Base-by-base conservation (phyloP, 1,140 invertebrate species). In the Meloidogyne floridensis region DNA sequence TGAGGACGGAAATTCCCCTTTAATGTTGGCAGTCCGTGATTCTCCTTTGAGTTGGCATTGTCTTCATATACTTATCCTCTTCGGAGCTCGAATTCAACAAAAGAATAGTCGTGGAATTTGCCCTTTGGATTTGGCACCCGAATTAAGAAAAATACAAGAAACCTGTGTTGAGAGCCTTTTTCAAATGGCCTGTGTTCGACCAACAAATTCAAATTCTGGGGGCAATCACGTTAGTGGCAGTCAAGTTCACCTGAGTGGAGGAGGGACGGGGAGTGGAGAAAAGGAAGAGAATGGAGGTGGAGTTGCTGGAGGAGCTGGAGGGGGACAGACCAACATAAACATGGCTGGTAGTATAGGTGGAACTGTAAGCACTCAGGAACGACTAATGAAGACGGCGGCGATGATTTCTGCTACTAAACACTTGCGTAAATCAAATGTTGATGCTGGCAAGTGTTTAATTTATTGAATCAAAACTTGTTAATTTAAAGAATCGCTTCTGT, bases 71-170 rank as follows among this genome's bases (percentile, higher is more conserved):
- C 78, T 89, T 11, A 87, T 89, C 11, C 84, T 90, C 51, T 86
- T 90, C 70, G 88, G 88, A 9, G 88, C 87, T 15, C 89, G 88
- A 81, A 89, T 89, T 69, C 81, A 84, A 47, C 88, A 89, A 77
- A 89, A 89, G 80, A 89, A 89, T 74, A 83, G 83, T 32, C 85
- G 88, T 11, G 89, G 88, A n/a, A 90, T 89, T 32, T 89, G 88
- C 71, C 89, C 88, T 32, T 75, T 89, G 43, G 88, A 89, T 78
- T 81, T 90, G 53, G 88, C 88, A n/a, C 88, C 88, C 8, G 88
- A 89, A 77, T 72, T 89, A 32, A 59, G 84, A 53, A 89, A 89
- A 80, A 78, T 89, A 72, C 88, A 89, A 75, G 81, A 89, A 75
- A 85, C 87, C 5, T 89, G 89, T 76, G 85, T 89, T 59, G 88